Evolutionary conservation across 2,888 invertebrate species (phyloP), one percentile per base, ranked within the genome.

Genomic region (Mythimna albipuncta): DNA sequence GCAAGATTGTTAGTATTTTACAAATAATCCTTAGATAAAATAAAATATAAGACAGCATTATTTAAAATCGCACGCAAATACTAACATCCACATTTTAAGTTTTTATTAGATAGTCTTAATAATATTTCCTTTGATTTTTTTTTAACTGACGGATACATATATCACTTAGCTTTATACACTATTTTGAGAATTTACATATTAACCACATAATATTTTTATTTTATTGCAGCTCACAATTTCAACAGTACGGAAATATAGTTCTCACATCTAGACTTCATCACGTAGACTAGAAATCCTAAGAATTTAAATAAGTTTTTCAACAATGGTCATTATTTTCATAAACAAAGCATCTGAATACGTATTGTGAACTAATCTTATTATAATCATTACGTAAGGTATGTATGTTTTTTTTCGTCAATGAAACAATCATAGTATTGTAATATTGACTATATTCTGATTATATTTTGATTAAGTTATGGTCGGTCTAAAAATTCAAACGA

Each of bases 261-360:
- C 6, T 44, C 16, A 35, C 26, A n/a, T 4, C 7, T 66, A 32
- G 19, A 55, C 10, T 38, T 38, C 9, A 38, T 38, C 38, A 38
- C 38, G 10, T 7, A 19, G 4, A 70, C 44, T 13, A 21, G 11
- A 50, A 2, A 21, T 47, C 0, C 0, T 5, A 16, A 47, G 52
- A 77, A 59, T 32, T 54, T 35, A 13, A 38, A 47, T 26, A 52
- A 35, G 11, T 5, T 32, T 38, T 58, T 21, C 11, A 52, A 47
- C n/a, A 26, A 52, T 6, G 19, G 10, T 41, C 19, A 13, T 54
- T 35, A 26, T 32, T 0, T n/a, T 32, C 21, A 19, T 44, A 19
- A 59, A 80, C 81, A 77, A 80, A 80, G 67, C 63, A 58, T 47
- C 11, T 50, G 74, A 67, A 57, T n/a, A 61, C 7, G 41, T 38